Evolutionary conservation across 2,888 invertebrate genomes (phyloP), one percentile per base, ranked within the genome.

Genomic region (Agriotes lineatus): DNA sequence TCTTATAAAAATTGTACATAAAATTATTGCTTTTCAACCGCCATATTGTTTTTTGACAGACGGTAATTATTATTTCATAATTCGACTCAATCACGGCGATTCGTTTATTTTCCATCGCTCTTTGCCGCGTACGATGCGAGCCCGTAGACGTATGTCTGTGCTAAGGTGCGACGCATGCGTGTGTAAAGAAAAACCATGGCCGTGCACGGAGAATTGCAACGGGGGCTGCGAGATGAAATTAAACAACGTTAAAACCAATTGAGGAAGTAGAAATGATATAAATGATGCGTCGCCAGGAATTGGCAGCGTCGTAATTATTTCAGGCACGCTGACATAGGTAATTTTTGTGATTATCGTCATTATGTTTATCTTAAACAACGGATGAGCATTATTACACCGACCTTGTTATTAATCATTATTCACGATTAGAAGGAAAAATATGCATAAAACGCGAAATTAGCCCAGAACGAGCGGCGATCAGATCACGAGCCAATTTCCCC

Each of bases 21-120:
- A 75, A 77, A 79, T 80, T 82, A 82, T 81, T 81, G 80, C 81
- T 77, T 76, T 76, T 74, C 77, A 77, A 81, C 81, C 81, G 82
- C 83, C 83, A 83, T 83, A 80, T 83, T 82, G 82, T 81, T 79
- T 80, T 80, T 80, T 81, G 79, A 80, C 79, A 78, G 74, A 67
- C 73, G 70, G 75, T 74, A 75, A 76, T 78, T 75, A 76, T 77
- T 45, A 33, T 60, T 48, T 33, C 22, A 33, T 44, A 25, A 42
- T 58, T n/a, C 22, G 37, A 18, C 5, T 7, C 5, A 18, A 52
- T 6, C 33, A 18, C 14, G 2, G 33, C 52, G 12, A 7, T n/a
- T n/a, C 6, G 76, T 69, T 67, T 42, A 16, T 42, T 16, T 7
- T 1, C 5, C 42, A 5, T 42, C 16, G 2, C 42, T 2, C 14